Evolutionary conservation across 2,113 vertebrate genomes (phyloP).

Genomic region (Psilopsiagon aymara): DNA sequence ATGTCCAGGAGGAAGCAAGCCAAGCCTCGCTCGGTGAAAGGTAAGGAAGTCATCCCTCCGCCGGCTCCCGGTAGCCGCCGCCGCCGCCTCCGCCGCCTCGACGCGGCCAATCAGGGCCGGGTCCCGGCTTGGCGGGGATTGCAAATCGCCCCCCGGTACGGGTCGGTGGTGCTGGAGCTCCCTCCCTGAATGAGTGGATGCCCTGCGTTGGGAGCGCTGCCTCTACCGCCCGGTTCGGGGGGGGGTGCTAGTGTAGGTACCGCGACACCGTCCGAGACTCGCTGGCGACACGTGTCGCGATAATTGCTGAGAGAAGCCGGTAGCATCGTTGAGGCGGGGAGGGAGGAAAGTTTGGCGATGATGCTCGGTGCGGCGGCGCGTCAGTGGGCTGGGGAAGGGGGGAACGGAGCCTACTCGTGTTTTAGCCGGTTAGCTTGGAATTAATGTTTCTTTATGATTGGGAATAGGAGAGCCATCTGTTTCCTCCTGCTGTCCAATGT

Average conservation of each 20-base stretch:
- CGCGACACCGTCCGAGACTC: not conserved
- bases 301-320: conserved; percentile 25
- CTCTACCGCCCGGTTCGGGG: not conserved
- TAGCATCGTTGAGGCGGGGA: not conserved
- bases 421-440: not conserved
- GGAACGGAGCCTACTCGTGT: not conserved
- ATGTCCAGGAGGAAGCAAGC: conserved; percentile 98
- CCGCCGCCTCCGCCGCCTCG: conserved; percentile 37
- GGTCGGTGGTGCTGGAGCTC: not conserved
- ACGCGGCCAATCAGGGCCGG: conserved; percentile 80
- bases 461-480: conserved; percentile 5
- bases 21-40: conserved; percentile 97
- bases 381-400: not conserved
- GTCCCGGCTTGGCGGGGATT: conserved; percentile 79
- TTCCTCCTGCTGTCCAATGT: conserved; percentile 30
- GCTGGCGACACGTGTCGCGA: conserved; percentile 40
- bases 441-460: not conserved
- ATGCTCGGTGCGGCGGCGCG: not conserved
- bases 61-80: not conserved
- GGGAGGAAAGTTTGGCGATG: conserved; percentile 29
- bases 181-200: not conserved
- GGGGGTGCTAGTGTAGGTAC: not conserved
- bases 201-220: not conserved
- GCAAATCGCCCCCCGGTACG: conserved; percentile 56
- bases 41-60: conserved; percentile 76